Evolutionary conservation across 1,140 invertebrate genomes (phyloP).

Genomic region (Bradysia coprophila): DNA sequence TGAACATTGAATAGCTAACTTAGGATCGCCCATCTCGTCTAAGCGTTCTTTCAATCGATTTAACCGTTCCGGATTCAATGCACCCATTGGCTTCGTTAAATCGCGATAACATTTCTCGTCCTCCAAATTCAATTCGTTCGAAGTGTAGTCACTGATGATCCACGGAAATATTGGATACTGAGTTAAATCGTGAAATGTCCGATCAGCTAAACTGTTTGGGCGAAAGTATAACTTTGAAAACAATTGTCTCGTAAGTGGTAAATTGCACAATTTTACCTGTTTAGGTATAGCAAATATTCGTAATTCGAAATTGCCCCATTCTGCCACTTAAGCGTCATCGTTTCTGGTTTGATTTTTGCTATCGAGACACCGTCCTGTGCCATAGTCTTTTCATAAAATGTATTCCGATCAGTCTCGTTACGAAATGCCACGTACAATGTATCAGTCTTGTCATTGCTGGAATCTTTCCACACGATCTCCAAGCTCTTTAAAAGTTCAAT

Average conservation of each 20-base stretch:
- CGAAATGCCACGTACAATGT: constrained; percentile 48
- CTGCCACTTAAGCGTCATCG: constrained; percentile 72
- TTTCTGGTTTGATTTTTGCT: constrained; percentile 45
- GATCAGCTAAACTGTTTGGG: constrained; percentile 52
- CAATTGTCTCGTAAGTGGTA: no score
- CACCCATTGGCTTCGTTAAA: constrained; percentile 70
- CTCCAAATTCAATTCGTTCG: constrained; percentile 41
- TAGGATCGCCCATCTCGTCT: constrained; percentile 63
- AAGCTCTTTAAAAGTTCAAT: constrained; percentile 40
- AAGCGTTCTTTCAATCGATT: constrained; percentile 57
- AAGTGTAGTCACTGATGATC: constrained; percentile 67
- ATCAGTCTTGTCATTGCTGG: constrained; percentile 27
- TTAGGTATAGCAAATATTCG: constrained; percentile 74
- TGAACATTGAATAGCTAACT: no score
- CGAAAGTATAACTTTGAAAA: constrained; percentile 3
- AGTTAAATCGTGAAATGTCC: constrained; percentile 78
- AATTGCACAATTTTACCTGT: constrained; percentile 50
- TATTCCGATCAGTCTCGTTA: constrained; percentile 41
- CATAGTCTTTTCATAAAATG: constrained; percentile 42
- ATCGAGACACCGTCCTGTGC: constrained; percentile 41
- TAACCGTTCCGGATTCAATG: constrained; percentile 53
- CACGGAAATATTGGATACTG: constrained; percentile 87
- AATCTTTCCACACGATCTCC: constrained; percentile 55
- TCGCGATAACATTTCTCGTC: constrained; percentile 55
- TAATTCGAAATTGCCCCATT: constrained; percentile 76